Conservation (phyloP, 2,797 vertebrate species). For the Neosilurus mollespiculum region DNA sequence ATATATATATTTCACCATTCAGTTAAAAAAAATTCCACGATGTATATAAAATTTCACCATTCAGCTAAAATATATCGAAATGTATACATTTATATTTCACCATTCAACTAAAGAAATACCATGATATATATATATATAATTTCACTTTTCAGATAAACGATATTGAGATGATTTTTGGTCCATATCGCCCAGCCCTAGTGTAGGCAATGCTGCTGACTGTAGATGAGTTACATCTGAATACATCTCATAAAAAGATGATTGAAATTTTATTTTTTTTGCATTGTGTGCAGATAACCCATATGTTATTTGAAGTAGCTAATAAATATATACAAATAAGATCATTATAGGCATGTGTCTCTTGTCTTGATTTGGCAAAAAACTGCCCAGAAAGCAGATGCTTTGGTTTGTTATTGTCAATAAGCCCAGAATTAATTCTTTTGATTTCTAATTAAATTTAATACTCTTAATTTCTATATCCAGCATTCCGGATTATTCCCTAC, state of each 20-base stretch:
- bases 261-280: background rate
- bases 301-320: background rate
- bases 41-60: too few species aligned
- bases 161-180: too few species aligned
- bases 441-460: too few species aligned
- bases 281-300: background rate
- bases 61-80: too few species aligned
- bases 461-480: constrained; percentile 64
- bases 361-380: too few species aligned
- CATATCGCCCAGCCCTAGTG: too few species aligned
- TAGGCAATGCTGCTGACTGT: background rate
- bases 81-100: too few species aligned
- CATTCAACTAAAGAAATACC: too few species aligned
- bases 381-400: background rate
- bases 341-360: background rate
- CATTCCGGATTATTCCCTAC: constrained; percentile 98
- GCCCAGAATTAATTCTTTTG: background rate
- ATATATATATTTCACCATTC: too few species aligned
- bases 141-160: background rate
- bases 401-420: background rate
- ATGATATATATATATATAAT: too few species aligned
- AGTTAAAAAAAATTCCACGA: too few species aligned
- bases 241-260: background rate
- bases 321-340: background rate
- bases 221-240: background rate